Percentiles rank a stretch among this genome's conserved stretches.
Conservation (phyloP, 2,797 vertebrate genomes). For the Onychomys leucogaster region DNA sequence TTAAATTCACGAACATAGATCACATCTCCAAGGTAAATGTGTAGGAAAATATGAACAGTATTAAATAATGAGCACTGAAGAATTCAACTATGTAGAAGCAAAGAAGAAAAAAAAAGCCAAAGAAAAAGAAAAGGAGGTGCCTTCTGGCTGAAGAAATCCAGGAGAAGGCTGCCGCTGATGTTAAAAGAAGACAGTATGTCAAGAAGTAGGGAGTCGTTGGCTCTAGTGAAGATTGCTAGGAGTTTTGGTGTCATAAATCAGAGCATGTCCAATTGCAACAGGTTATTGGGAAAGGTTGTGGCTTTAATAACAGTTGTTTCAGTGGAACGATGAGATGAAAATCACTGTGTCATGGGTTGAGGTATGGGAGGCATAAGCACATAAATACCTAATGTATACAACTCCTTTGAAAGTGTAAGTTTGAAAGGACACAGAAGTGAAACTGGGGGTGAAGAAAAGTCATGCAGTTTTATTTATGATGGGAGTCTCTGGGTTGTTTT, state of each 20-base stretch:
- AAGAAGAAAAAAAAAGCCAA: neutral
- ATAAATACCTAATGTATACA: constrained; percentile 46
- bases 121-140: neutral
- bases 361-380: neutral
- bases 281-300: neutral
- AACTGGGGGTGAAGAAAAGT: neutral
- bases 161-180: neutral
- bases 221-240: constrained; percentile 23
- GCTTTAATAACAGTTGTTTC: constrained; percentile 54
- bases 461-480: constrained; percentile 49
- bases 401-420: constrained; percentile 29
- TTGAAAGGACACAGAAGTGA: constrained; percentile 15
- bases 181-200: constrained; percentile 57
- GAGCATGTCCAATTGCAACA: neutral
- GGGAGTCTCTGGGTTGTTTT: neutral
- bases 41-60: neutral
- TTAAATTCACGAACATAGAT: constrained; percentile 4
- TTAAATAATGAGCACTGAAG: neutral
- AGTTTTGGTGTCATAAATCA: constrained; percentile 62
- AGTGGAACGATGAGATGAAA: constrained; percentile 35
- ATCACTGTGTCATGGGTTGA: constrained; percentile 37
- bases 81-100: constrained; percentile 18
- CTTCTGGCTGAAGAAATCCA: constrained; percentile 64
- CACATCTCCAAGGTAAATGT: neutral
- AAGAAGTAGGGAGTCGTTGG: constrained; percentile 42